Base-by-base conservation (phyloP, 2,888 invertebrate genomes). In the Rhorus exstirpatorius region DNA sequence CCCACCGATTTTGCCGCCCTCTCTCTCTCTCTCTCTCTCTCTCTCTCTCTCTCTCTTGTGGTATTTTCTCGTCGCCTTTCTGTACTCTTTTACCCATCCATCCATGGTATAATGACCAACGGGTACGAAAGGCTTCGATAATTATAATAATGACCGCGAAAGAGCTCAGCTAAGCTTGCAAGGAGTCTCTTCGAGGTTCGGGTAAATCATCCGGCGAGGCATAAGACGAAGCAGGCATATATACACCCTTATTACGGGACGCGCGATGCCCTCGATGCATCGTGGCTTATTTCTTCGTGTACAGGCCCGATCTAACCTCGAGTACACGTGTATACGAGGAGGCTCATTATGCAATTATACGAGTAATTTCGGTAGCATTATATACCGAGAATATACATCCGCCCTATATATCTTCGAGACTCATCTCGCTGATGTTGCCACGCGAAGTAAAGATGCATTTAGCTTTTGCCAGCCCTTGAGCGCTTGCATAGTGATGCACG, bases 341-440 rank as follows among this genome's bases (percentile, higher is more conserved):
- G 88, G 84, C 90, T 90, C 89, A 91, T 92, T 92, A 91, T 87
- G 89, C 87, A 91, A 91, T 92, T 92, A 92, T 88, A 79, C 81
- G 84, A 86, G 90, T 87, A 89, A 91, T 92, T 92, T 90, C 83
- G 88, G 86, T 83, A 88, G 87, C 87, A 86, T 89, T 90, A 89
- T 86, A 76, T 49, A 3, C 12, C 83, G 51, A 71, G 84, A 84
- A 86, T 84, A 87, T 85, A 85, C 85, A 85, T 84, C 86, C 82
- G 79, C 82, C 61, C 31, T 55, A 38, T 76, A 68, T 24, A 77
- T 80, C 58, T 63, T 74, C 61, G 67, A 58, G 61, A 46, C n/a
- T 72, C 53, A 24, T 53, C 14, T 31, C 41, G 49, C 60, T 49
- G 53, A 26, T 55, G 44, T 19, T 24, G 49, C 76, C 58, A 67